Evolutionary conservation across 2,888 invertebrate genomes (phyloP), one percentile per base, ranked within the genome.

Genomic region (Onchidella celtica): DNA sequence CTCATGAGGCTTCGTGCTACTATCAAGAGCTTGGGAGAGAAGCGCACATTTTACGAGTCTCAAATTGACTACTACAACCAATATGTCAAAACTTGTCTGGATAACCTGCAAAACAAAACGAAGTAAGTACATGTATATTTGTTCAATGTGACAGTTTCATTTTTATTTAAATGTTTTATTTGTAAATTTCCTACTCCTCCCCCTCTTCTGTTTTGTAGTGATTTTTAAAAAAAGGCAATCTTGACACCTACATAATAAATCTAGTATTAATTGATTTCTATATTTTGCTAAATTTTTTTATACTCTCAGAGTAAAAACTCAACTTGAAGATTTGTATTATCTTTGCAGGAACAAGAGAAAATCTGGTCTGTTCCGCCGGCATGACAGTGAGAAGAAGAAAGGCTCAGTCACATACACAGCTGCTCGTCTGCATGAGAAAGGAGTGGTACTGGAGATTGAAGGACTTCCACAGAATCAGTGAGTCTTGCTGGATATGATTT

Each of bases 11-110:
- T 96, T 24, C 94, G 95, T 2, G 92, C 94, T 27, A 96, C 96
- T 0, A 95, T 95, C 89, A 95, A 95, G 81, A 95, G 95, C 86
- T 93, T 97, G 29, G 94, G 94, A 74, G 95, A 95, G 77, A 96
- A 96, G 92, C 95, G 95, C 0, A 95, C 95, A 84, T 96, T 96
- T 91, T 96, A 96, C 86, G 95, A 96, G 90, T 96, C 96, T 87
- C 96, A 96, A 92, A 95, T 96, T 77, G 95, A 95, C 88, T 96
- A 95, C 85, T 97, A 96, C 91, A 96, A 96, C 89, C 95, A 96
- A 89, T 97, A 97, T 89, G 95, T 96, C 82, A 95, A 95, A 89
- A 95, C 95, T 1, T 96, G 96, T 90, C 94, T 96, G 69, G 95
- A 95, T 70, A 96, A 96, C 93, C 94, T 96, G 66, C 95, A 95